Evolutionary conservation across 2,113 vertebrate genomes (phyloP).

Genomic region (Pimephales promelas): DNA sequence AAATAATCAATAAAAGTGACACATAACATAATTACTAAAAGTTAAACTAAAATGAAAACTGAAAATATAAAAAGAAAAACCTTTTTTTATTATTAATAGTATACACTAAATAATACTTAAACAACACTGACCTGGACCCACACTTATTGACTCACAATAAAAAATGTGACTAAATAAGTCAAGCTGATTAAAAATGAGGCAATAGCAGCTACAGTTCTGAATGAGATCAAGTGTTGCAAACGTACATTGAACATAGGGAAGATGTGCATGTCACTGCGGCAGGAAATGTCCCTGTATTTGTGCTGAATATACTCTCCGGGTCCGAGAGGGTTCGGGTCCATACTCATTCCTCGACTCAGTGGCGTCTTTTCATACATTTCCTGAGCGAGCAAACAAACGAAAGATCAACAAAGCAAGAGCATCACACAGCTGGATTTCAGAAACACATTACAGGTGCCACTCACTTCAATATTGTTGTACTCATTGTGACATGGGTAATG

Average conservation of each 20-base stretch:
- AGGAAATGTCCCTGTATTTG: conserved; percentile 68
- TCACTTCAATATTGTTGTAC: conserved; percentile 82
- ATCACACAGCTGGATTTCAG: background rate
- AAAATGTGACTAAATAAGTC: background rate
- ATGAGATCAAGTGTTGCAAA: conserved; percentile 45
- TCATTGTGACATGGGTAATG: conserved; percentile 84
- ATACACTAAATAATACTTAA: background rate
- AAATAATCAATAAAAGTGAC: too few relatives aligned
- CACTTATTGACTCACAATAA: too few relatives aligned
- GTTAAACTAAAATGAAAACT: background rate
- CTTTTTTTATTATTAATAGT: too few relatives aligned
- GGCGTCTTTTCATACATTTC: conserved; percentile 74
- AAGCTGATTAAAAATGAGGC: background rate
- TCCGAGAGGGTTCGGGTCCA: conserved; percentile 71
- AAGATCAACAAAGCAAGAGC: background rate
- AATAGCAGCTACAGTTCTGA: background rate
- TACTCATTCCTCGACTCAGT: conserved; percentile 56
- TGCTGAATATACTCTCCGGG: conserved; percentile 79
- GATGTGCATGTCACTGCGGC: conserved; percentile 62
- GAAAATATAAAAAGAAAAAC: background rate
- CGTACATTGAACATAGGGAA: conserved; percentile 80
- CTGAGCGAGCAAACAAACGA: conserved; percentile 62
- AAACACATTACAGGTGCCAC: conserved; percentile 52
- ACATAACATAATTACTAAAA: too few relatives aligned
- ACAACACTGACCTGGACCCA: background rate